Evolutionary conservation across 2,113 vertebrate species (phyloP).

Genomic region (Paramisgurnus dabryanus): DNA sequence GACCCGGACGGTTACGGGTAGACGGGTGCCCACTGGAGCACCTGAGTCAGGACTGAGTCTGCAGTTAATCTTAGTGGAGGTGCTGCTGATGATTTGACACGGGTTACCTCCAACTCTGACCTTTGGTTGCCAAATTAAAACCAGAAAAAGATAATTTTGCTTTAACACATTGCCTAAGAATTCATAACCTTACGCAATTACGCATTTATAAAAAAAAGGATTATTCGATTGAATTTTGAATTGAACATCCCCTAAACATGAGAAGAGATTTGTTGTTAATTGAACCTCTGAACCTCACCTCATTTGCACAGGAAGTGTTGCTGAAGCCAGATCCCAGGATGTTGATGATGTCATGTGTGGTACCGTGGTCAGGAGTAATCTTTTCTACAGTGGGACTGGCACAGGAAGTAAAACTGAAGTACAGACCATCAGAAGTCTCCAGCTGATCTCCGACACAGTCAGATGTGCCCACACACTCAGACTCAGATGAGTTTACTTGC

Average conservation of each 20-base stretch:
- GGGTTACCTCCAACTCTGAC: constrained; percentile 75
- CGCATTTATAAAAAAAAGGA: too few relatives aligned
- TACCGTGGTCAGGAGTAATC: constrained; percentile 77
- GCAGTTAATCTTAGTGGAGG: constrained; percentile 70
- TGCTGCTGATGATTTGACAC: constrained; percentile 77
- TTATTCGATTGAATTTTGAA: too few relatives aligned
- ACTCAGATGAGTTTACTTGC: constrained; percentile 23
- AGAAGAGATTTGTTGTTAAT: neutral
- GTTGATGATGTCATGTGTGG: constrained; percentile 72
- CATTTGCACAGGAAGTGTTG: constrained; percentile 70
- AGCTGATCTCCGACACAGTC: constrained; percentile 58
- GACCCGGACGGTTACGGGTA: constrained; percentile 69
- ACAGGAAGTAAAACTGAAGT: constrained; percentile 72
- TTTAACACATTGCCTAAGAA: neutral
- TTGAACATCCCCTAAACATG: too few relatives aligned
- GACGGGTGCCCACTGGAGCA: constrained; percentile 69
- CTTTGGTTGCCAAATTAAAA: constrained; percentile 59
- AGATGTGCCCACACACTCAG: constrained; percentile 61
- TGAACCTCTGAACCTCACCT: constrained; percentile 69
- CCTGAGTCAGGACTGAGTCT: constrained; percentile 65
- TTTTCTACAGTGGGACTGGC: constrained; percentile 73
- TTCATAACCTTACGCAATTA: too few relatives aligned
- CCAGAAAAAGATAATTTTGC: too few relatives aligned
- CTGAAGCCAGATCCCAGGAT: constrained; percentile 78
- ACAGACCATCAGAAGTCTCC: constrained; percentile 42